A percentile compares a stretch with the other conserved stretches of the same genome.
These are phyloP conservation scores for Sycophila texana DNA, from an alignment of 2,888 invertebrate genomes.

Conservation along the genomic window DNA sequence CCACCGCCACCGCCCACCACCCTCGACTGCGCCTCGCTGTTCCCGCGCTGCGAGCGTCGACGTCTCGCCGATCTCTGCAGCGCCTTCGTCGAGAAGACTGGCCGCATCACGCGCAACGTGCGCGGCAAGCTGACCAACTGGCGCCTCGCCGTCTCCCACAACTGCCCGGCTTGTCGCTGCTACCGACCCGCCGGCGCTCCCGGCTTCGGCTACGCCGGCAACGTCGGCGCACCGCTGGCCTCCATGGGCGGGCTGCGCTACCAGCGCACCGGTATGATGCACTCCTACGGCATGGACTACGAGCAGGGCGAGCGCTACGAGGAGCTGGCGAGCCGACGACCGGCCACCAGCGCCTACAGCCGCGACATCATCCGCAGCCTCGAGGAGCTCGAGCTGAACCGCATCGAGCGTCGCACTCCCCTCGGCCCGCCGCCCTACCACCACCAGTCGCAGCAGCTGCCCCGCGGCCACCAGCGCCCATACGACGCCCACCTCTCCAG, in stretches of 20 bases:
- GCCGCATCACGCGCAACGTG: conserved; percentile 66
- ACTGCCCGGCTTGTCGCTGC: conserved; percentile 23
- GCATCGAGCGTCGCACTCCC: conserved; percentile 14
- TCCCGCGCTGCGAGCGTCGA: conserved; percentile 58
- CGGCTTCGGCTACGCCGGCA: conserved; percentile 6
- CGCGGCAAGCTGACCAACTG: conserved; percentile 50
- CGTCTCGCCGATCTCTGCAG: conserved; percentile 68
- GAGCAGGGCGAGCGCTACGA: conserved; percentile 52
- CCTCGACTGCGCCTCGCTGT: conserved; percentile 57
- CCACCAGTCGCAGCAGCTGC: conserved; percentile 37
- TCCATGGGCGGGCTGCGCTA: neutral
- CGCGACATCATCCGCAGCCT: conserved; percentile 53
- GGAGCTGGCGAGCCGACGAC: conserved; percentile 35
- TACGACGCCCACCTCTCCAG: conserved; percentile 22
- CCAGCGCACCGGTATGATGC: conserved; percentile 25
- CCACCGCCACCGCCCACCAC: conserved; percentile 39
- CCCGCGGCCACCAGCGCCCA: conserved; percentile 19
- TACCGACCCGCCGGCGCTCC: neutral
- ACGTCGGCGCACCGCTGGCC: conserved; percentile 40
- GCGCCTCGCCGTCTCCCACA: conserved; percentile 14
- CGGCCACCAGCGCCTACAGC: conserved; percentile 39
- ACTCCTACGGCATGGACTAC: conserved; percentile 52
- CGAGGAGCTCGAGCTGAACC: conserved; percentile 54
- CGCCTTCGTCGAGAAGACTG: conserved; percentile 70
- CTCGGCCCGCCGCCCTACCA: neutral